Percentiles rank a stretch among this genome's conserved stretches.
phyloP scores from a whole-genome alignment of 2,797 vertebrate genomes.

The Emys orbicularis region DNA sequence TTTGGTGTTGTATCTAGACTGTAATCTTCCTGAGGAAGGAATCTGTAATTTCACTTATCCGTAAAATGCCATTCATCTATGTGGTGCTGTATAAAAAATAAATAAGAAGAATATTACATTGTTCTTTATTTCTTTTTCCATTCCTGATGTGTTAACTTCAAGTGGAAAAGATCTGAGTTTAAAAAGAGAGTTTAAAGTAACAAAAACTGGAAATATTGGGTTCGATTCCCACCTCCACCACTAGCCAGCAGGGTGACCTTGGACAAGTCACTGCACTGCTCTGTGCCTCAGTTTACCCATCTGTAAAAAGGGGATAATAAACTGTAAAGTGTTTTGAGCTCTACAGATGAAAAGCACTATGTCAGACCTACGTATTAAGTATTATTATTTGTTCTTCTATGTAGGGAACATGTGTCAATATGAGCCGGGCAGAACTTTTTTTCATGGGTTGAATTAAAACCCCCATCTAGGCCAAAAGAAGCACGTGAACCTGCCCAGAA shows the following conservation, averaged over 20 bases:
- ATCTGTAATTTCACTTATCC: neutral
- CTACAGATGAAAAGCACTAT: too few species aligned
- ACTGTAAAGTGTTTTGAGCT: too few species aligned
- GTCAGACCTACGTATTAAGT: neutral
- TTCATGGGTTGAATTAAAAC: too few species aligned
- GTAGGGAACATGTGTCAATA: neutral
- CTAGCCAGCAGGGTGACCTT: too few species aligned
- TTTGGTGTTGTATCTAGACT: neutral
- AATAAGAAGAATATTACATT: neutral
- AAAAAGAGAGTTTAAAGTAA: neutral
- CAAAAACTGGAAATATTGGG: neutral
- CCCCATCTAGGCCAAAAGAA: too few species aligned
- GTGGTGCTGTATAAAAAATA: neutral
- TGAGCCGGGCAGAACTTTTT: too few species aligned
- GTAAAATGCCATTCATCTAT: neutral
- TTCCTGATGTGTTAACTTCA: neutral
- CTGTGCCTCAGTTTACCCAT: too few species aligned
- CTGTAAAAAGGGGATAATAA: too few species aligned
- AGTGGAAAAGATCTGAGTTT: neutral
- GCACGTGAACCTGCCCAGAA: too few species aligned
- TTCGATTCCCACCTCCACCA: too few species aligned
- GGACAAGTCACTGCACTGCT: too few species aligned
- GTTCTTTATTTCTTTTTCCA: neutral
- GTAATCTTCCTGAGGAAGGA: neutral
- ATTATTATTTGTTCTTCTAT: neutral